A percentile compares a stretch with the other conserved stretches of the same genome.
These are phyloP conservation scores for Drymodes brunneopygia DNA, from an alignment of 2,113 vertebrate genomes.

Conservation along the genomic window DNA sequence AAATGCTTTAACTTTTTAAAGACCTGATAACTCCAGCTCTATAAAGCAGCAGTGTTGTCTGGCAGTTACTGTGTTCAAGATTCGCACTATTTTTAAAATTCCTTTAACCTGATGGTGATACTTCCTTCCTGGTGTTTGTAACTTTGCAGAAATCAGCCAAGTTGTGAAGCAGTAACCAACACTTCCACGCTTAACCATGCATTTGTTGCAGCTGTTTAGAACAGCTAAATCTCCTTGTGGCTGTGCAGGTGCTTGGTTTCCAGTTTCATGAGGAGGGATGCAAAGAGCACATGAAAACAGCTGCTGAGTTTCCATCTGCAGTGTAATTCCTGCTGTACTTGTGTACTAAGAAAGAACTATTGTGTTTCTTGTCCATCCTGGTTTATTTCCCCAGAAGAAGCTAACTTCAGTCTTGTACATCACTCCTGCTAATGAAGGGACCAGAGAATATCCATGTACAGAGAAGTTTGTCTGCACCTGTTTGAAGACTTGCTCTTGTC, in stretches of 20 bases:
- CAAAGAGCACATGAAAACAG: background rate
- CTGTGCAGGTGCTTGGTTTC: background rate
- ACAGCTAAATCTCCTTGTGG: background rate
- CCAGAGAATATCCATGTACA: background rate
- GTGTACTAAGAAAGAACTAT: background rate
- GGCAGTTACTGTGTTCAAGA: background rate
- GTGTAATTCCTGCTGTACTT: background rate
- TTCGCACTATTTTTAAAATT: background rate
- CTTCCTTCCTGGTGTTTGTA: background rate
- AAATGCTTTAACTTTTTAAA: background rate
- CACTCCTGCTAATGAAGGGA: background rate
- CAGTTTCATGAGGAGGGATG: background rate
- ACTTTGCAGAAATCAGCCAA: background rate
- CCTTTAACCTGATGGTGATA: rapidly evolving
- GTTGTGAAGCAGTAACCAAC: background rate
- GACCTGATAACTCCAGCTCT: background rate
- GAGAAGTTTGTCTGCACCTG: background rate
- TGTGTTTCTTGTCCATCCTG: background rate
- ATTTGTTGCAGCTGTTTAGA: background rate
- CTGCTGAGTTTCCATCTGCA: background rate
- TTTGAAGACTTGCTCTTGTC: background rate
- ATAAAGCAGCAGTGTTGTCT: background rate
- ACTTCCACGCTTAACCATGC: background rate
- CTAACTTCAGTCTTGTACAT: background rate
- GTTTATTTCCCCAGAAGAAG: background rate